phyloP scores from a whole-genome alignment of 2,797 vertebrate species.

The Sebastes iracundus region DNA sequence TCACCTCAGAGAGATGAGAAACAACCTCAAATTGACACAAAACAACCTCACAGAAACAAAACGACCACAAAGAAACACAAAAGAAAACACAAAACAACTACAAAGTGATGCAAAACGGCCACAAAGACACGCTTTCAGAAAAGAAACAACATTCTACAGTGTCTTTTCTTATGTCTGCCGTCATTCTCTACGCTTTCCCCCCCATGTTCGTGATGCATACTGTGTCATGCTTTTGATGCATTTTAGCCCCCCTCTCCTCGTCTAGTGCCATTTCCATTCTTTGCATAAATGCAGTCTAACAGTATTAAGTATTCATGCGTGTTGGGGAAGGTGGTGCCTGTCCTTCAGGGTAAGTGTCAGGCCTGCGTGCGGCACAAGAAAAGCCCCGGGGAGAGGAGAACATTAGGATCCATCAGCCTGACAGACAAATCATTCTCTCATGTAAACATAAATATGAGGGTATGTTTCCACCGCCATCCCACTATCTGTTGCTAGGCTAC shows the following conservation, averaged over 20 bases:
- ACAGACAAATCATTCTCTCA: conserved; percentile 89
- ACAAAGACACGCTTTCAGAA: background rate
- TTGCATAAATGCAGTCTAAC: conserved; percentile 83
- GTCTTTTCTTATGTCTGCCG: conserved; percentile 41
- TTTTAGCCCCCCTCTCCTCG: conserved; percentile 60
- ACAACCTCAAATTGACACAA: no score
- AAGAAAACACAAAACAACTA: no score
- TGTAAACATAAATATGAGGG: conserved; percentile 91
- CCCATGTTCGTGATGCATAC: conserved; percentile 60
- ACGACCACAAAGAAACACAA: no score
- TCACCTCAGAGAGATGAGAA: no score
- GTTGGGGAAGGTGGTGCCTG: conserved; percentile 81
- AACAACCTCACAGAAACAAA: no score
- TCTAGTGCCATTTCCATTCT: conserved; percentile 77
- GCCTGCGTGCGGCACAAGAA: conserved; percentile 77
- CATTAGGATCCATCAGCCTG: conserved; percentile 88
- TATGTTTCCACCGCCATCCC: conserved; percentile 84
- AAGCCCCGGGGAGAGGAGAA: conserved; percentile 80
- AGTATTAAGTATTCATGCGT: conserved; percentile 84
- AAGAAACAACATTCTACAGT: conserved; percentile 29
- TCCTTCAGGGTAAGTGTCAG: conserved; percentile 83
- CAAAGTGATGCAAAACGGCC: no score
- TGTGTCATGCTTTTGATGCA: conserved; percentile 76
- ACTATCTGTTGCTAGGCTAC: conserved; percentile 90
- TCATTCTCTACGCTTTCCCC: conserved; percentile 45